A percentile compares a stretch with the other conserved stretches of the same genome.
Conservation (phyloP, 2,113 vertebrate species). For the Aplodontia rufa region DNA sequence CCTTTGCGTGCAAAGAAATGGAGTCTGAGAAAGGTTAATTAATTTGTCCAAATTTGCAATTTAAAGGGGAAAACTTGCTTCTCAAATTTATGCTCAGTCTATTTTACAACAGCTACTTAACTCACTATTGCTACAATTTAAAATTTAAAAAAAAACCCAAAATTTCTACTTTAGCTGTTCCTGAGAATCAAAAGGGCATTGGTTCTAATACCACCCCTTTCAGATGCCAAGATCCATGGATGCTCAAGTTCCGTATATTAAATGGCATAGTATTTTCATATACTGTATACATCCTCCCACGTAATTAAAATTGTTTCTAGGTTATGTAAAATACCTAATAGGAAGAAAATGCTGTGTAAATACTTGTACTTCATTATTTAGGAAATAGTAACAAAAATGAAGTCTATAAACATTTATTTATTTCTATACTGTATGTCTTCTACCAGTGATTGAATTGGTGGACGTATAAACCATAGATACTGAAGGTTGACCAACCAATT, state of each 20-base stretch:
- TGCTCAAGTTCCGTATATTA: not conserved
- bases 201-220: not conserved
- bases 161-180: not conserved
- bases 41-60: slow-evolving; percentile 16
- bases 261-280: too few species aligned
- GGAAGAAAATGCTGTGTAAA: too few species aligned
- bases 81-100: not conserved
- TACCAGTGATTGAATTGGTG: too few species aligned
- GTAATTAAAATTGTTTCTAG: too few species aligned
- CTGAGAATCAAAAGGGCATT: not conserved
- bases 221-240: not conserved
- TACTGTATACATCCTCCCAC: too few species aligned
- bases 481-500: too few species aligned
- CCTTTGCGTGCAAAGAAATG: slow-evolving; percentile 18
- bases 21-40: slow-evolving; percentile 1
- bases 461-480: too few species aligned
- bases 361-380: too few species aligned
- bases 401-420: too few species aligned
- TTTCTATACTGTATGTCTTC: too few species aligned
- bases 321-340: too few species aligned
- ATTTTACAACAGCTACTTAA: not conserved
- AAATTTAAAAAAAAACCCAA: not conserved
- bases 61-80: not conserved
- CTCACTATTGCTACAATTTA: not conserved
- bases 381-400: too few species aligned